phyloP scores from a whole-genome alignment of 2,888 invertebrate species.

The Lysandra coridon region DNA sequence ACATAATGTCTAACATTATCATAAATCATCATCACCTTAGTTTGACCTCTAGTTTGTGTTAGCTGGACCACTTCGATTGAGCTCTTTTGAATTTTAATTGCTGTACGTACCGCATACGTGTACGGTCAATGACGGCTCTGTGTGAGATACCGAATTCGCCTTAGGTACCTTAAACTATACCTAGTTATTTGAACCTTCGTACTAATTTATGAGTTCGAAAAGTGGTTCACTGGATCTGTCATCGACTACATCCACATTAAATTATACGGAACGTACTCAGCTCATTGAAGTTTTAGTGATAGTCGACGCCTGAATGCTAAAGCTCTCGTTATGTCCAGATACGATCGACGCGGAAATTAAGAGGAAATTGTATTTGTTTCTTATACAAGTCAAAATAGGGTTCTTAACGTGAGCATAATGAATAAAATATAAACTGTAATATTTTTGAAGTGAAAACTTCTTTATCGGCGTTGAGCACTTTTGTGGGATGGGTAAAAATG shows the following conservation, averaged over 20 bases:
- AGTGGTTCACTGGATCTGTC: background rate
- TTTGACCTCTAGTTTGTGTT: no score
- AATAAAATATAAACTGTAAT: conserved; percentile 49
- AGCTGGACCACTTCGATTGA: no score
- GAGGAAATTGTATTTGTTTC: conserved; percentile 78
- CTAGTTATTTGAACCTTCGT: no score
- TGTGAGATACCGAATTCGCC: no score
- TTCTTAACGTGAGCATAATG: conserved; percentile 48
- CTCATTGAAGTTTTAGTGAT: conserved; percentile 58
- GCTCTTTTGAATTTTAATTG: no score
- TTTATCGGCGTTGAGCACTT: no score
- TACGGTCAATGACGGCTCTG: no score
- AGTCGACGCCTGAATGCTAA: conserved; percentile 62
- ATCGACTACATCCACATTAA: background rate
- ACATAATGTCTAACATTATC: background rate
- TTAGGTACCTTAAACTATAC: no score
- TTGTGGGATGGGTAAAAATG: no score
- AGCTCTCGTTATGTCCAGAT: conserved; percentile 68
- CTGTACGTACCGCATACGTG: no score
- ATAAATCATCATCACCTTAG: background rate
- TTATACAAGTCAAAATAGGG: conserved; percentile 65
- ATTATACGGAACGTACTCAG: conserved; percentile 40
- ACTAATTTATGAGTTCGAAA: no score
- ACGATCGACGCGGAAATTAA: conserved; percentile 74
- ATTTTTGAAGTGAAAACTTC: background rate